A percentile compares a stretch with the other conserved stretches of the same genome.
Evolutionary conservation across 2,113 vertebrate genomes (phyloP).

Genomic region (Pongo abelii): DNA sequence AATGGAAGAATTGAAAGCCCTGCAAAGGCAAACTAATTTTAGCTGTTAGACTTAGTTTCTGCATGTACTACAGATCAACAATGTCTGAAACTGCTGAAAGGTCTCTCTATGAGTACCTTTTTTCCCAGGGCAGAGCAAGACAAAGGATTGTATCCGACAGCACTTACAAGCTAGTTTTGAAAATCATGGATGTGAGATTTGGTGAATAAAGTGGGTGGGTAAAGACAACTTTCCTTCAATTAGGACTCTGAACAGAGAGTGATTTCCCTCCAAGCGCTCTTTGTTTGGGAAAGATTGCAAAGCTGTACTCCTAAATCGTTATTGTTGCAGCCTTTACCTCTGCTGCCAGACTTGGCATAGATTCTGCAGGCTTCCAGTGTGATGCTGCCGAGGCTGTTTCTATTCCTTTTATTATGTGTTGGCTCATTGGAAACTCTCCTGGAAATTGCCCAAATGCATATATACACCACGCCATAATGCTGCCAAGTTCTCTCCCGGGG

Average conservation of each 20-base stretch:
- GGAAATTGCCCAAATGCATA: neutral
- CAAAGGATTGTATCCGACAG: neutral
- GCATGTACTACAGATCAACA: neutral
- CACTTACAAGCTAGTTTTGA: neutral
- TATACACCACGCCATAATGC: neutral
- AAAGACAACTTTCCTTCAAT: constrained; percentile 46
- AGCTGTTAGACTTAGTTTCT: neutral
- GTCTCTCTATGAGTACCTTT: neutral
- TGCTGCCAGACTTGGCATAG: constrained; percentile 34
- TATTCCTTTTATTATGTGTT: neutral
- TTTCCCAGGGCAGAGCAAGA: neutral
- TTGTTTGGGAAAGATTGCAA: constrained; percentile 34
- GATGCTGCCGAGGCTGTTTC: constrained; percentile 32
- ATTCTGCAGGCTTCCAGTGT: neutral
- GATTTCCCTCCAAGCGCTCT: constrained; percentile 5
- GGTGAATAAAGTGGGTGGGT: constrained; percentile 37
- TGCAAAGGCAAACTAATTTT: neutral
- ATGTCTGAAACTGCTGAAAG: neutral
- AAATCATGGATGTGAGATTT: neutral
- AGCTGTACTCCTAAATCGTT: constrained; percentile 40
- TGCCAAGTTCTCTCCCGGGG: neutral
- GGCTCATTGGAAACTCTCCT: constrained; percentile 3
- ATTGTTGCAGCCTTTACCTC: neutral
- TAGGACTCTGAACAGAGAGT: neutral
- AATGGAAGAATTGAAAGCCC: neutral